phyloP scores from a whole-genome alignment of 2,797 vertebrate genomes.

The Podarcis lilfordi region DNA sequence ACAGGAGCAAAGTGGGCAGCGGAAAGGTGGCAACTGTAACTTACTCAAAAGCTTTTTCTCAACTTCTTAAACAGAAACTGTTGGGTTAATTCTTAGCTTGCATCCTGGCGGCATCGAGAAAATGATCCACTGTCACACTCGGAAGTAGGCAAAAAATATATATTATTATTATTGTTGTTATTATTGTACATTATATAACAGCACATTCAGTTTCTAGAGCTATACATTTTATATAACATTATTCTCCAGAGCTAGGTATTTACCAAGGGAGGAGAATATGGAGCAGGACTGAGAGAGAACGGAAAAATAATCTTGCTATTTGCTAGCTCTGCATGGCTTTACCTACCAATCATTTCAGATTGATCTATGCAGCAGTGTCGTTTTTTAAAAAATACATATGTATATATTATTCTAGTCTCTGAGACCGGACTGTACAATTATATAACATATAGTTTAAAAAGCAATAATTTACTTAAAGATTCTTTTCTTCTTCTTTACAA shows the following conservation, averaged over 20 bases:
- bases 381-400: constrained; percentile 68
- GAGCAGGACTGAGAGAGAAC: neutral
- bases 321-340: neutral
- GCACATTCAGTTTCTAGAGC: constrained; percentile 55
- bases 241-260: constrained; percentile 49
- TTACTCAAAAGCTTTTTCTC: no score
- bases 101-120: constrained; percentile 26
- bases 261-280: constrained; percentile 21
- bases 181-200: constrained; percentile 60
- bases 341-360: constrained; percentile 55
- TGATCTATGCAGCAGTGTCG: constrained; percentile 51
- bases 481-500: constrained; percentile 68
- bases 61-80: neutral
- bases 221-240: constrained; percentile 57
- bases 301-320: neutral
- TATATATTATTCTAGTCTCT: constrained; percentile 73
- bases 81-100: constrained; percentile 20
- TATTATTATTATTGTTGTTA: neutral
- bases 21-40: neutral
- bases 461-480: constrained; percentile 76
- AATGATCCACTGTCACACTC: constrained; percentile 52
- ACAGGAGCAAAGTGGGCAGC: neutral
- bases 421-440: constrained; percentile 72
- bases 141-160: constrained; percentile 63
- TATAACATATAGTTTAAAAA: constrained; percentile 70